These are phyloP conservation scores for Esox lucius DNA, from an alignment of 2,797 vertebrate species.

Conservation along the genomic window DNA sequence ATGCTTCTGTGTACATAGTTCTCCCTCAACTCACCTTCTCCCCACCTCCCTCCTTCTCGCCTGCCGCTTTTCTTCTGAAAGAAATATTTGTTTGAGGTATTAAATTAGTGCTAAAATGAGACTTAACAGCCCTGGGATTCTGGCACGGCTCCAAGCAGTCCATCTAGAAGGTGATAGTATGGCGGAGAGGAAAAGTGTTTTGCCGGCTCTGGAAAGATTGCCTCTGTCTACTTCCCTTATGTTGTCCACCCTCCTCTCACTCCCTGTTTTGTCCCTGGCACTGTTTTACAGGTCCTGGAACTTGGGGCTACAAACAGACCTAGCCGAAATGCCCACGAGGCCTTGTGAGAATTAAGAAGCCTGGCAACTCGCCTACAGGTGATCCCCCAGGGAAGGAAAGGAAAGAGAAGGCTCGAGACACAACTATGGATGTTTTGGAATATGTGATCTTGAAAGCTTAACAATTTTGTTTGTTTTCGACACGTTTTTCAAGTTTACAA, in stretches of 20 bases:
- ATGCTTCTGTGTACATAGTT: constrained; percentile 41
- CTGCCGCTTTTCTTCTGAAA: constrained; percentile 35
- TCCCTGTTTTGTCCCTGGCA: constrained; percentile 14
- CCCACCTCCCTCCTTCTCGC: constrained; percentile 10
- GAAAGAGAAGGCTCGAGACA: not conserved
- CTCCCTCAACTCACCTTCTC: constrained; percentile 8
- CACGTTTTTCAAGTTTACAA: too few species aligned
- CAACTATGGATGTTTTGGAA: not conserved
- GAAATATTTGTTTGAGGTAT: constrained; percentile 52
- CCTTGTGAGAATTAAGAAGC: not conserved
- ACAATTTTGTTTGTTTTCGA: too few species aligned
- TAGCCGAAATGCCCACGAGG: constrained; percentile 6
- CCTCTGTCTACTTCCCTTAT: not conserved
- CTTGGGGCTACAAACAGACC: constrained; percentile 28
- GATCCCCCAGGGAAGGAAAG: not conserved
- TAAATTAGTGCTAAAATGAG: constrained; percentile 55
- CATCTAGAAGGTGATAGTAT: constrained; percentile 20
- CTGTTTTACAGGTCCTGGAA: not conserved
- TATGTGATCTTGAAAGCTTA: too few species aligned
- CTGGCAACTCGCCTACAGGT: not conserved
- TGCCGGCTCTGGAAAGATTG: not conserved
- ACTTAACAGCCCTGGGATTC: constrained; percentile 47
- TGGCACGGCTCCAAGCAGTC: constrained; percentile 38
- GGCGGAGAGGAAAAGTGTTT: not conserved
- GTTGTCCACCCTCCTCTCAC: constrained; percentile 21